A percentile compares a stretch with the other conserved stretches of the same genome.
Evolutionary conservation across 1,140 invertebrate species (phyloP).

Genomic region (Phortica variegata): DNA sequence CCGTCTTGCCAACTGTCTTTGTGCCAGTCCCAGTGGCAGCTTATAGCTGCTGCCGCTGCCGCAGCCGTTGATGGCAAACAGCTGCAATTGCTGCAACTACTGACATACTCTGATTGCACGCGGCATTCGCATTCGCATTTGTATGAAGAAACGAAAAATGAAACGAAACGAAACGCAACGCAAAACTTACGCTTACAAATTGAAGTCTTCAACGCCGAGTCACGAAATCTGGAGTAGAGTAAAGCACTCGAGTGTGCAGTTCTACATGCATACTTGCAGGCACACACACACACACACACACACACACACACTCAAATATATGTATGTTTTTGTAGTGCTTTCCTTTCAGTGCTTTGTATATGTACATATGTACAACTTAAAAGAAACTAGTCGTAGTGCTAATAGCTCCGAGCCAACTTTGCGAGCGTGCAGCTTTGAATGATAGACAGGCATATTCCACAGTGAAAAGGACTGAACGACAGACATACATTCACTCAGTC

Average conservation of each 20-base stretch:
- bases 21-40: slow-evolving; percentile 24
- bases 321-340: no score
- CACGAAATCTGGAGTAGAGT: slow-evolving; percentile 49
- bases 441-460: no score
- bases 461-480: no score
- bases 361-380: no score
- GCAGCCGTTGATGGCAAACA: slow-evolving; percentile 1
- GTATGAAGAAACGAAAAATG: slow-evolving; percentile 6
- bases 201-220: slow-evolving; percentile 47
- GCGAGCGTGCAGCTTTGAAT: background rate
- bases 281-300: slow-evolving; percentile 22
- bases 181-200: slow-evolving; percentile 33
- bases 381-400: no score
- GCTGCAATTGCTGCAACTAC: slow-evolving; percentile 2
- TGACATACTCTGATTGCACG: slow-evolving; percentile 38
- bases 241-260: slow-evolving; percentile 11
- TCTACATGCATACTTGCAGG: slow-evolving; percentile 2
- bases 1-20: slow-evolving; percentile 6
- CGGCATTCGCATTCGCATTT: slow-evolving; percentile 22
- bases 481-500: no score
- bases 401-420: background rate
- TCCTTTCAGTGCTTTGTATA: no score
- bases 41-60: no score
- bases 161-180: slow-evolving; percentile 1
- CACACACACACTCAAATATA: slow-evolving; percentile 1